phyloP scores from a whole-genome alignment of 1,140 invertebrate species.

The Spodoptera litura region DNA sequence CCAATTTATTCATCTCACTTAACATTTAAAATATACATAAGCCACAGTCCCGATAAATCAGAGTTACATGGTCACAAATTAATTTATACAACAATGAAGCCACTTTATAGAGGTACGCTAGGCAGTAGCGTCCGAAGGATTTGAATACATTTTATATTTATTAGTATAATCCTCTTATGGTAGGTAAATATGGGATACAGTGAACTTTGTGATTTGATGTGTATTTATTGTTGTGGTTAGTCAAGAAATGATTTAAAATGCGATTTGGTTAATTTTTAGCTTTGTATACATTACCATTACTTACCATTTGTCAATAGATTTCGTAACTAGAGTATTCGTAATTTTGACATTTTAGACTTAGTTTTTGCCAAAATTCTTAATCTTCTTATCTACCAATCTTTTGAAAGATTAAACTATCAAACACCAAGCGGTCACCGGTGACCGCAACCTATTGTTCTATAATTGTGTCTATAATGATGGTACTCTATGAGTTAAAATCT shows the following conservation, averaged over 20 bases:
- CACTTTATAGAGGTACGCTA: slow-evolving; percentile 60
- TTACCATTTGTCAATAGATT: no score
- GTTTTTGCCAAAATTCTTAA: no score
- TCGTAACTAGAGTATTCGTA: no score
- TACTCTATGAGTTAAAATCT: no score
- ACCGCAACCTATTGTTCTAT: no score
- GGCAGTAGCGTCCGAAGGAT: slow-evolving; percentile 43
- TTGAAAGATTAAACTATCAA: no score
- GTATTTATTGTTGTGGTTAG: slow-evolving; percentile 50
- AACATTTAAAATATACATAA: slow-evolving; percentile 2
- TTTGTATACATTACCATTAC: neutral
- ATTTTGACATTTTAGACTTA: no score
- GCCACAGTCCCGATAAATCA: slow-evolving; percentile 58
- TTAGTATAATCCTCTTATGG: slow-evolving; percentile 78
- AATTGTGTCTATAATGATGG: no score
- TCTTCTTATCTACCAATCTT: no score
- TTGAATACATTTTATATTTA: slow-evolving; percentile 75
- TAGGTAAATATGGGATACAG: slow-evolving; percentile 53
- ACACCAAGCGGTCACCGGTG: no score
- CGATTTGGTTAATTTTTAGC: neutral
- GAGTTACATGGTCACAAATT: slow-evolving; percentile 58
- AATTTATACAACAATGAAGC: slow-evolving; percentile 59
- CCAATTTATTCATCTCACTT: neutral
- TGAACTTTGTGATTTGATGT: slow-evolving; percentile 61
- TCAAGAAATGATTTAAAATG: slow-evolving; percentile 14